These are phyloP conservation scores for Gila robusta DNA, from an alignment of 2,797 vertebrate genomes.

Conservation along the genomic window DNA sequence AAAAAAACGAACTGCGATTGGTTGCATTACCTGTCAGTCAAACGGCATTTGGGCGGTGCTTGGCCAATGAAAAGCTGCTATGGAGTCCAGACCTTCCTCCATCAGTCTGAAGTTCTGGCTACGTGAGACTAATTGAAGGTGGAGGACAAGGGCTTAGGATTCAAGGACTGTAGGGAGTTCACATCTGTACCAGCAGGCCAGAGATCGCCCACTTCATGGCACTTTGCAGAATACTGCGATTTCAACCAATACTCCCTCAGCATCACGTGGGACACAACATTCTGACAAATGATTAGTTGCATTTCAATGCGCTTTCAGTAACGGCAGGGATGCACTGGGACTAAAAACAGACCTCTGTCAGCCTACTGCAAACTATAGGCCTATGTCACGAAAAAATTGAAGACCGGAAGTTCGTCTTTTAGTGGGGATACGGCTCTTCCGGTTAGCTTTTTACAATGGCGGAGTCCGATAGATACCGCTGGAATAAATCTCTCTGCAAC, in stretches of 20 bases:
- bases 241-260: neutral
- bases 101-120: too few relatives aligned
- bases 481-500: too few relatives aligned
- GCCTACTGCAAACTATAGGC: neutral
- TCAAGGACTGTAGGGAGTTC: neutral
- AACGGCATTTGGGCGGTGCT: too few relatives aligned
- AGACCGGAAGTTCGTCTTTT: too few relatives aligned
- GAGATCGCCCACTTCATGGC: neutral
- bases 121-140: neutral
- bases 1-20: too few relatives aligned
- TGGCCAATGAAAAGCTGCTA: too few relatives aligned
- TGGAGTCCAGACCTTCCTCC: too few relatives aligned
- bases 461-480: too few relatives aligned
- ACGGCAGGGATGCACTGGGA: neutral
- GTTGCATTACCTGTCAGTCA: too few relatives aligned
- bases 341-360: conserved; percentile 1
- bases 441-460: too few relatives aligned
- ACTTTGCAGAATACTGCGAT: neutral
- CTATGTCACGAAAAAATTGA: too few relatives aligned
- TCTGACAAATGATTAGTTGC: neutral
- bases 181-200: neutral
- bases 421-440: too few relatives aligned
- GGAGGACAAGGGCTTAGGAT: neutral
- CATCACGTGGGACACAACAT: neutral
- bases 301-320: neutral